These are phyloP conservation scores for Leptinotarsa defecta DNA, from an alignment of 1,140 invertebrate genomes.

Conservation along the genomic window DNA sequence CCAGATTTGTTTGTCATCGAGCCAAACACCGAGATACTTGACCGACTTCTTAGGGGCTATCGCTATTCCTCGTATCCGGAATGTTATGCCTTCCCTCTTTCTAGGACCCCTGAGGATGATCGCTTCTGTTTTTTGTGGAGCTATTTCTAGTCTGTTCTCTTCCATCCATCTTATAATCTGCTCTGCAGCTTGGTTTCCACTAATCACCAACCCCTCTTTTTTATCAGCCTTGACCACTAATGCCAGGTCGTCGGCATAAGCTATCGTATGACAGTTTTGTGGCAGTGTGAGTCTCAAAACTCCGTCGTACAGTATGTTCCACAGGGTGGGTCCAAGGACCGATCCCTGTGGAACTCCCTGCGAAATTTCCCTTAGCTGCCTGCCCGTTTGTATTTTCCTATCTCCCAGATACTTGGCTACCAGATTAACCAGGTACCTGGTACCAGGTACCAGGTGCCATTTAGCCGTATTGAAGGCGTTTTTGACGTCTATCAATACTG, in stretches of 20 bases:
- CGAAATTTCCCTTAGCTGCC: not conserved
- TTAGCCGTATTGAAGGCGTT: conserved; percentile 11
- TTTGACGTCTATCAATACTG: not conserved
- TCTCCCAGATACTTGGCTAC: not conserved
- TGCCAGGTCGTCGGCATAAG: conserved; percentile 24
- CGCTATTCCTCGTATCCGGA: conserved; percentile 9
- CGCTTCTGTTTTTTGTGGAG: too few relatives aligned
- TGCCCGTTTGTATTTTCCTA: not conserved
- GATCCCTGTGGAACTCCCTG: conserved; percentile 58
- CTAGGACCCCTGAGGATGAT: conserved; percentile 7
- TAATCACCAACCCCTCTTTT: conserved; percentile 6
- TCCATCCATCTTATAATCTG: conserved; percentile 20
- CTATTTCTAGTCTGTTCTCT: not conserved
- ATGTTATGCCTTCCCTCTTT: conserved; percentile 6
- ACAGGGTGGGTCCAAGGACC: conserved; percentile 53
- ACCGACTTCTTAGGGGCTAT: conserved; percentile 11
- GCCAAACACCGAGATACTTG: not conserved
- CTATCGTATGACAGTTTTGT: conserved; percentile 14
- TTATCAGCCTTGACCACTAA: conserved; percentile 9
- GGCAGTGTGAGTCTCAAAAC: conserved; percentile 44
- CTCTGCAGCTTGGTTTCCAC: not conserved
- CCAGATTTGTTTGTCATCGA: too few relatives aligned
- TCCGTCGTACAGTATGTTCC: conserved; percentile 55
- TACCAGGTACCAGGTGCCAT: not conserved
- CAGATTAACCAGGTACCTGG: not conserved